These are phyloP conservation scores for Hecatera dysodea DNA, from an alignment of 2,888 invertebrate species.

Conservation along the genomic window DNA sequence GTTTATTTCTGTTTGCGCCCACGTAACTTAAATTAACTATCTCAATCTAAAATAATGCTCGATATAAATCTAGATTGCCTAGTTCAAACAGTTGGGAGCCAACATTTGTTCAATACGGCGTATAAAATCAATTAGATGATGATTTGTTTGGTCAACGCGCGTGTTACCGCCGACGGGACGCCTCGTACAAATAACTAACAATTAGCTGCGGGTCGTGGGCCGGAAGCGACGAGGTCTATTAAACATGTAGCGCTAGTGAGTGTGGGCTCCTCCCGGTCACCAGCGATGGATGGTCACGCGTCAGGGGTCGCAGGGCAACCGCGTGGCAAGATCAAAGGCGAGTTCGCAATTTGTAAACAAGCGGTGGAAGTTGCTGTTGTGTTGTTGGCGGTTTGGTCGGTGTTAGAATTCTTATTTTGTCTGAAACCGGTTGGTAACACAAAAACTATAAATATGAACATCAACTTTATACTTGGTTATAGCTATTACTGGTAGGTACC, in stretches of 20 bases:
- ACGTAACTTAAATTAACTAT: slow-evolving; percentile 1
- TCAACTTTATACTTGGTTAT: neutral
- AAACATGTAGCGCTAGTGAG: slow-evolving; percentile 3
- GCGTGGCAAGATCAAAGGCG: slow-evolving; percentile 46
- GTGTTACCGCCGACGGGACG: neutral
- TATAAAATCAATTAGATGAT: slow-evolving; percentile 22
- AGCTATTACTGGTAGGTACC: neutral
- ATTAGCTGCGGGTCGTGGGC: slow-evolving; percentile 11
- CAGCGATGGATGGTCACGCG: slow-evolving; percentile 22
- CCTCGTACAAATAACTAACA: slow-evolving; percentile 34
- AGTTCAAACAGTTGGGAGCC: slow-evolving; percentile 15
- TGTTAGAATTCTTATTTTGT: neutral
- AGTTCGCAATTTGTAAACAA: slow-evolving; percentile 8
- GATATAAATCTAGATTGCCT: slow-evolving; percentile 29
- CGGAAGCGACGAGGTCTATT: slow-evolving; percentile 50
- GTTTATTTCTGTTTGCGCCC: neutral
- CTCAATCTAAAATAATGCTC: neutral
- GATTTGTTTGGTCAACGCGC: slow-evolving; percentile 25
- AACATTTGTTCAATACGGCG: neutral
- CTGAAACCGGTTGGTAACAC: neutral
- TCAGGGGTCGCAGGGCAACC: slow-evolving; percentile 16
- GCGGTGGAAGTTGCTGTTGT: slow-evolving; percentile 8
- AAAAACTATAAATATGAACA: neutral
- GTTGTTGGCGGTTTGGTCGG: neutral
- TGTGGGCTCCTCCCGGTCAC: slow-evolving; percentile 7